Base-by-base conservation (phyloP, 1,140 invertebrate genomes). In the Leptopilina boulardi region DNA sequence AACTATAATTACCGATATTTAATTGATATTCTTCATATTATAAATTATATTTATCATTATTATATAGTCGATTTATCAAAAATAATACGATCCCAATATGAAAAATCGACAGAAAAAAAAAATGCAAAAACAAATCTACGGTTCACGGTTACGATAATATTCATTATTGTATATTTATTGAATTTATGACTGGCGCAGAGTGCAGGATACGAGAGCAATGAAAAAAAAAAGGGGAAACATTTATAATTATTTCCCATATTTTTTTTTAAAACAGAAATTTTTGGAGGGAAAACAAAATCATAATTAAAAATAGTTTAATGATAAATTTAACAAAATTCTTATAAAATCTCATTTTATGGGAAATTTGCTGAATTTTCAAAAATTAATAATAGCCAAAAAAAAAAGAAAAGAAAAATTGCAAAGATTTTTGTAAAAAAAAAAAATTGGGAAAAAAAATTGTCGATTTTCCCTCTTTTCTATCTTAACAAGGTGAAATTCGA, bases 1-100 rank as follows among this genome's bases (percentile, higher is more conserved):
- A 76, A 54, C 10, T 74, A 74, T 34, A 34, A 19, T 74, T 74
- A 74, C 23, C 76, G 78, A 77, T 77, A 84, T 82, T 84, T 3
- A 23, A 34, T 66, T 30, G 3, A 66, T 66, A 82, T 82, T 70
- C 78, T 80, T 82, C 34, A n/a, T n/a, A n/a, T 74, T 80, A 80
- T 76, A 76, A 38, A 78, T 84, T 80, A 79, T 79, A 80, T 70
- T 78, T 83, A 84, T 84, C 79, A 80, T 83, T 75, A 79, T n/a
- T n/a, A n/a, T n/a, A n/a, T 81, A 75, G 76, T 80, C 74, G 81
- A 80, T 83, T 83, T 75, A 79, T 83, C 47, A 38, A 38, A 6
- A 38, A 38, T 66, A 30, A 38, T 66, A 30, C 23, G 26, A 66
- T 66, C 23, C 23, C 5, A 38, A 38, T 8, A 9, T 4, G 21